These are phyloP conservation scores for Archaeoteleia sp. DNA, from an alignment of 2,888 invertebrate genomes.

Conservation along the genomic window DNA sequence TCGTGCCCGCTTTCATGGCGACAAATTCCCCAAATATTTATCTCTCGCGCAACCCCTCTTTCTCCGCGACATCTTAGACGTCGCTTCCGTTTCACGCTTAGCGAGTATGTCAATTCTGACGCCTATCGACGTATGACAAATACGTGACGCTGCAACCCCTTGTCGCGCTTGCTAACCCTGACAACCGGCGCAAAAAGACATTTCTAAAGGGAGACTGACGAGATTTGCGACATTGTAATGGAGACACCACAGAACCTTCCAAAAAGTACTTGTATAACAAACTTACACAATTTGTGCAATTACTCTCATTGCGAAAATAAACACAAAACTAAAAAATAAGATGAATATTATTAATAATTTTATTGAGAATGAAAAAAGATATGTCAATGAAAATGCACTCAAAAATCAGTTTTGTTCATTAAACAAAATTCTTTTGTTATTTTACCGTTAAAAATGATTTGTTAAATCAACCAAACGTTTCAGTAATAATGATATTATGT, in stretches of 20 bases:
- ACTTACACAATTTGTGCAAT: no score
- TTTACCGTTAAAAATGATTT: no score
- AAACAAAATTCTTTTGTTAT: no score
- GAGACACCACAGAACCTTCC: conserved; percentile 48
- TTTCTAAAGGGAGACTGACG: conserved; percentile 41
- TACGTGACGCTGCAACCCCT: conserved; percentile 59
- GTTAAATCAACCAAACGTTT: no score
- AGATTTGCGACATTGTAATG: conserved; percentile 48
- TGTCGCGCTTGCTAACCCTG: conserved; percentile 64
- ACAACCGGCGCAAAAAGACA: conserved; percentile 62
- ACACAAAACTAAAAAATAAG: no score
- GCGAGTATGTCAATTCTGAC: conserved; percentile 70
- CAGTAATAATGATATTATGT: no score
- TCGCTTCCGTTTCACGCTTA: conserved; percentile 67
- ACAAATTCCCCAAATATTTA: conserved; percentile 75
- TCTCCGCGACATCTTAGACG: conserved; percentile 55
- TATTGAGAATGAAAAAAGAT: no score
- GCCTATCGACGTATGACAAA: conserved; percentile 74
- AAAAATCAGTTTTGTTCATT: no score
- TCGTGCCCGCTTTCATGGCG: conserved; percentile 58
- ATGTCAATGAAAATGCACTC: no score
- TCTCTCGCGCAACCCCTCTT: conserved; percentile 59
- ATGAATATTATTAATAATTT: no score
- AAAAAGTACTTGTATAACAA: no score
- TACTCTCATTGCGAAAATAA: no score